A percentile compares a stretch with the other conserved stretches of the same genome.
Evolutionary conservation across 2,797 vertebrate genomes (phyloP).

Genomic region (Rachycentron canadum): DNA sequence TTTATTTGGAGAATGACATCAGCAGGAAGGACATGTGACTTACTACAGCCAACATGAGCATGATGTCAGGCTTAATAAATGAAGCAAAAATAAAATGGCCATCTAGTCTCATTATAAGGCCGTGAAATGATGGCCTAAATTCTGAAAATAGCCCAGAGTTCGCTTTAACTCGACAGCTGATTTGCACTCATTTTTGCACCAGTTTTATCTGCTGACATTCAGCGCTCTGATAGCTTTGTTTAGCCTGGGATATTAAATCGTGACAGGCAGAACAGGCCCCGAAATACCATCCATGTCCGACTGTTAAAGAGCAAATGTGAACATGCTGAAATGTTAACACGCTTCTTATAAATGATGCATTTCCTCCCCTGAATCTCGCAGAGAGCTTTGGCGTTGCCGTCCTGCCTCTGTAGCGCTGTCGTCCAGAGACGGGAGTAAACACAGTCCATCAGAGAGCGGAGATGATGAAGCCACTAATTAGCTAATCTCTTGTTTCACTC

Average conservation of each 20-base stretch:
- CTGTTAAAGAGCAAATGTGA: conserved; percentile 11
- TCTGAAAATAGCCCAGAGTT: neutral
- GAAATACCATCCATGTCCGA: conserved; percentile 2
- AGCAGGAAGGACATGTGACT: neutral
- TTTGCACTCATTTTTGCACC: neutral
- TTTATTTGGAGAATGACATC: neutral
- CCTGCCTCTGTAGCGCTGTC: neutral
- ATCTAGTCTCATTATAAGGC: neutral
- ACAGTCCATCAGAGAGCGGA: conserved; percentile 23
- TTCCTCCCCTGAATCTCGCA: neutral
- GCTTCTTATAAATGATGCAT: conserved; percentile 16
- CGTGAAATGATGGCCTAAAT: neutral
- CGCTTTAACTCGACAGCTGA: neutral
- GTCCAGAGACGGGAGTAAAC: conserved; percentile 1
- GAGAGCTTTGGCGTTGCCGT: neutral
- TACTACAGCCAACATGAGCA: neutral
- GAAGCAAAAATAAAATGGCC: neutral
- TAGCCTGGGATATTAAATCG: neutral
- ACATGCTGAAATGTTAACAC: conserved; percentile 7
- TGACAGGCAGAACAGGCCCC: neutral
- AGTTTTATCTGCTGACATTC: neutral
- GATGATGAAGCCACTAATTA: conserved; percentile 35
- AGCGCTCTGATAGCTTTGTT: neutral
- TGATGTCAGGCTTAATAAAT: neutral
- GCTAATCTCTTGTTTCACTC: neutral